phyloP scores from a whole-genome alignment of 1,140 invertebrate species.

The Drosophila grimshawi region DNA sequence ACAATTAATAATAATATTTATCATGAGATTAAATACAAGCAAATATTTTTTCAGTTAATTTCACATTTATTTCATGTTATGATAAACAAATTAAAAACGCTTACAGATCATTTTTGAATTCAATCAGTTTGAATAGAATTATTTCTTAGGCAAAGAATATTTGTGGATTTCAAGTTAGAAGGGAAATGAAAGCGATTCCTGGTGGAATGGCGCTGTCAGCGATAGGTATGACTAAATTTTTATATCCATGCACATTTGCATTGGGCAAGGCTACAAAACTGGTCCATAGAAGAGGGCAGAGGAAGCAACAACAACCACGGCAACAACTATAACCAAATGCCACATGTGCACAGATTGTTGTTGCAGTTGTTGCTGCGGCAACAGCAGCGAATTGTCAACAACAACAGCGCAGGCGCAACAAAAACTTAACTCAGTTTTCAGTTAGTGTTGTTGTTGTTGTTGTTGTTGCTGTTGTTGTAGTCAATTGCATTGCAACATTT shows the following conservation, averaged over 20 bases:
- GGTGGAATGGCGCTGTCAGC: too few relatives aligned
- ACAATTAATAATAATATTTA: too few relatives aligned
- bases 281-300: not conserved
- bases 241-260: not conserved
- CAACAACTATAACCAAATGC: slow-evolving; percentile 14
- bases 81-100: too few relatives aligned
- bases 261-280: slow-evolving; percentile 1
- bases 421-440: slow-evolving; percentile 57
- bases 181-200: too few relatives aligned
- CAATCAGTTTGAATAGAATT: too few relatives aligned
- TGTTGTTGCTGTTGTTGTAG: slow-evolving; percentile 67
- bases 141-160: too few relatives aligned
- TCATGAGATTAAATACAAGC: too few relatives aligned
- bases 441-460: slow-evolving; percentile 37
- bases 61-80: too few relatives aligned
- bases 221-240: not conserved
- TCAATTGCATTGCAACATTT: slow-evolving; percentile 83
- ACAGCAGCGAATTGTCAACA: slow-evolving; percentile 54
- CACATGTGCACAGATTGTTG: slow-evolving; percentile 47
- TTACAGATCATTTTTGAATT: too few relatives aligned
- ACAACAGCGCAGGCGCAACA: slow-evolving; percentile 42
- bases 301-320: not conserved
- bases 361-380: slow-evolving; percentile 11
- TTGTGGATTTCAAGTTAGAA: too few relatives aligned
- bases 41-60: too few relatives aligned